Base-by-base conservation (phyloP, 2,888 invertebrate species). In the Hyppa rectilinea region DNA sequence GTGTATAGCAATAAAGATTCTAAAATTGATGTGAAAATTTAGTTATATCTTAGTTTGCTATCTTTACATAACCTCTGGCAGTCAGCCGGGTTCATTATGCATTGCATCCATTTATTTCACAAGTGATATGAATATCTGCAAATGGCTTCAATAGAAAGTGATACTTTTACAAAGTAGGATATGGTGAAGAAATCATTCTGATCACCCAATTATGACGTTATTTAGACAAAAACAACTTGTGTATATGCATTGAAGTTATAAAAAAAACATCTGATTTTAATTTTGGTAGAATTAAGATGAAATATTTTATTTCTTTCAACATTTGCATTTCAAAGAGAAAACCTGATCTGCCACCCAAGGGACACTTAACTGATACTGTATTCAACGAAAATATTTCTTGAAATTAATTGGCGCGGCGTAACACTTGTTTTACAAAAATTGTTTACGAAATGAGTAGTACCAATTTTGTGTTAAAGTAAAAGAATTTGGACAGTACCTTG, bases 401-500 rank as follows among this genome's bases (percentile, higher is more conserved):
- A 45, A 20, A 26, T 6, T 23, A 23, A 12, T 71, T 23, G 36
- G 40, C 34, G 23, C 29, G 36, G 40, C 34, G 23, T 63, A 47
- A 34, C 9, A 47, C 17, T 53, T 53, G 71, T 75, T 66, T 45
- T 29, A n/a, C 23, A 43, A 10, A 38, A 43, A 66, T 49, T 53
- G n/a, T 43, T 49, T 36, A 38, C 20, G 1, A 17, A 31, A 5
- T 31, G 7, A n/a, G 4, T 29, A 17, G 4, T 43, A 40, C 6
- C 6, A 2, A 29, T 2, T 17, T n/a, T 4, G 17, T 12, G 10
- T 14, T 50, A 9, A 4, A 50, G 36, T 10, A n/a, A 14, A 56
- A 43, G 23, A 36, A 26, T 31, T 17, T 29, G 23, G 31, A 61
- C 26, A 12, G 26, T 78, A 70, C 75, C 78, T 75, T 75, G 23